Percentiles rank a stretch among this genome's conserved stretches.
These are phyloP conservation scores for Neodiprion virginianus DNA, from an alignment of 1,140 invertebrate species.

Conservation along the genomic window DNA sequence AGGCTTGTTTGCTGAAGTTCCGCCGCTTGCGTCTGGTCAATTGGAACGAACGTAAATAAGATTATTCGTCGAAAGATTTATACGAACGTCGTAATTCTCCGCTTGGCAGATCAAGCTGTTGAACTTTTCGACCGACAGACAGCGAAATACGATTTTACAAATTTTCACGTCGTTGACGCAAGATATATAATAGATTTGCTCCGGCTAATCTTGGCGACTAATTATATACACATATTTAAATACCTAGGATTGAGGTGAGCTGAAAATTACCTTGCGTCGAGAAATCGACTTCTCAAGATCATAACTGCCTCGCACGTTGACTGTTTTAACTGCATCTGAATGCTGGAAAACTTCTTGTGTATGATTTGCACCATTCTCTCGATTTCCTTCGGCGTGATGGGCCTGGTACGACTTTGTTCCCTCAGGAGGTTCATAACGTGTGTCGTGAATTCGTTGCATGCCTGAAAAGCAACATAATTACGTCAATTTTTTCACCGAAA, in stretches of 20 bases:
- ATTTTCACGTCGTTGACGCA: not conserved
- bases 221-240: too few species aligned
- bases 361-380: slow-evolving; percentile 99
- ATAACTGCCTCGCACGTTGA: slow-evolving; percentile 99
- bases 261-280: slow-evolving; percentile 82
- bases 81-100: not conserved
- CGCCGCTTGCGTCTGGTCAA: slow-evolving; percentile 89
- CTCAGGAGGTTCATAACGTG: slow-evolving; percentile 98
- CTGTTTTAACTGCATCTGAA: slow-evolving; percentile 99
- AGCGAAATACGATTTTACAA: not conserved
- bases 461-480: slow-evolving; percentile 66
- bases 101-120: not conserved
- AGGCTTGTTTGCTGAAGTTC: slow-evolving; percentile 99
- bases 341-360: slow-evolving; percentile 99
- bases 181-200: too few species aligned
- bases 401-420: slow-evolving; percentile 96
- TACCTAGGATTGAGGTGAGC: not conserved
- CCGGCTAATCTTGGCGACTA: too few species aligned
- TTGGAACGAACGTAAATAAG: slow-evolving; percentile 23
- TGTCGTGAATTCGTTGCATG: slow-evolving; percentile 99
- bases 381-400: slow-evolving; percentile 94
- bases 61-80: slow-evolving; percentile 20
- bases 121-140: too few species aligned
- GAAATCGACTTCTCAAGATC: slow-evolving; percentile 93
- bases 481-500: too few species aligned